Base-by-base conservation (phyloP, 2,113 vertebrate species). In the Dolichallabes microphthalmus region DNA sequence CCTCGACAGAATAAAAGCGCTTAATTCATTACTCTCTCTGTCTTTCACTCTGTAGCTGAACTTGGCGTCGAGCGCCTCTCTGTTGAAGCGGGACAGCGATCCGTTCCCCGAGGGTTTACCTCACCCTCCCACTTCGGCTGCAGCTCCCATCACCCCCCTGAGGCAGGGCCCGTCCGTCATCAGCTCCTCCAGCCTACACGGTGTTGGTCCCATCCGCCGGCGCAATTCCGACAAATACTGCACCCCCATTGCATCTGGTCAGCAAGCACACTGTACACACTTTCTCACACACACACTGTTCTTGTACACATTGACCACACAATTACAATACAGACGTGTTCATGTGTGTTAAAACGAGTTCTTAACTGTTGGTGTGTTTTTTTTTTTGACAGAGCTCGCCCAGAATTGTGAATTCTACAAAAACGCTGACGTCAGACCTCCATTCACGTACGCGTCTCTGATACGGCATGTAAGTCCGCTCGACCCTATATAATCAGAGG, bases 321-420 rank as follows among this genome's bases (percentile, higher is more conserved):
- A 58, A 14, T 39, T n/a, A 17, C 2, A 19, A 52, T 66, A 13
- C 30, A 53, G 2, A 9, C 50, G 14, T 75, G 25, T 8, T 53
- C 5, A 9, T 0, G 8, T 39, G 35, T 71, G 64, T 66, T 66
- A 39, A 20, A 25, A 35, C 3, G 27, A 17, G 2, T 73, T 57
- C 17, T 17, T 39, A 73, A 78, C n/a, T 75, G n/a, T 35, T 85
- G n/a, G 55, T 25, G 71, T 4, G n/a, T n/a, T n/a, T n/a, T n/a
- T n/a, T n/a, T n/a, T n/a, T 45, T n/a, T 68, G 88, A 63, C 94
- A 99, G 98, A 99, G 90, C 96, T 99, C 91, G 98, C 98, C 89
- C 98, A 99, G 95, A 99, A 99, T 92, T 98, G 98, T n/a, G 98
- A 99, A 95, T 99, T 99, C 92, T 99, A 99, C 94, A 99, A 99